Evolutionary conservation across 2,113 vertebrate genomes (phyloP).

Genomic region (Phasianus colchicus): DNA sequence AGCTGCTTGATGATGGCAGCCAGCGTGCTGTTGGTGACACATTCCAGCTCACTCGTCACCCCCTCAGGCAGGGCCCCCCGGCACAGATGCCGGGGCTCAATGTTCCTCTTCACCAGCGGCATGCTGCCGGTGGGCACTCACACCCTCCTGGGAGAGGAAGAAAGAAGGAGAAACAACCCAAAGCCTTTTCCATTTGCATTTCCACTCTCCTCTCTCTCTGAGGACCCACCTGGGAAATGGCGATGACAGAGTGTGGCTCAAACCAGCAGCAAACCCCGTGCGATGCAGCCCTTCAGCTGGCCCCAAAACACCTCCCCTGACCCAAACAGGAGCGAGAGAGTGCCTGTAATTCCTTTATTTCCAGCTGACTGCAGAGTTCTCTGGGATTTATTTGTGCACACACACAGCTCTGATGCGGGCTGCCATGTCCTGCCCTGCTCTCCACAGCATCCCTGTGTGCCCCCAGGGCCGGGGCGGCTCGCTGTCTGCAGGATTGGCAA

Average conservation of each 20-base stretch:
- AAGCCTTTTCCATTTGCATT: background rate
- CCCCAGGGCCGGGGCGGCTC: background rate
- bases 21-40: slow-evolving; percentile 93
- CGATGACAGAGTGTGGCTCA: background rate
- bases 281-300: background rate
- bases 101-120: slow-evolving; percentile 92
- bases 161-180: background rate
- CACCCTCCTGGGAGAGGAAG: background rate
- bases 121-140: slow-evolving; percentile 50
- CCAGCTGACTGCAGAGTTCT: slow-evolving; percentile 34
- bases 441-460: background rate
- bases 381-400: background rate
- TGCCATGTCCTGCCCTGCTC: background rate
- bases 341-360: slow-evolving; percentile 42
- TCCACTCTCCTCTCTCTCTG: background rate
- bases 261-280: background rate
- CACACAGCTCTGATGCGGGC: background rate
- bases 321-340: background rate
- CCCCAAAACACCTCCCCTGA: background rate
- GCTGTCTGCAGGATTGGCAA: background rate
- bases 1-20: slow-evolving; percentile 94
- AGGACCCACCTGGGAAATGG: background rate
- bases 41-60: slow-evolving; percentile 91
- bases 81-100: slow-evolving; percentile 91
- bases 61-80: slow-evolving; percentile 87